phyloP scores from a whole-genome alignment of 2,888 invertebrate genomes.

The Stramonita haemastoma region DNA sequence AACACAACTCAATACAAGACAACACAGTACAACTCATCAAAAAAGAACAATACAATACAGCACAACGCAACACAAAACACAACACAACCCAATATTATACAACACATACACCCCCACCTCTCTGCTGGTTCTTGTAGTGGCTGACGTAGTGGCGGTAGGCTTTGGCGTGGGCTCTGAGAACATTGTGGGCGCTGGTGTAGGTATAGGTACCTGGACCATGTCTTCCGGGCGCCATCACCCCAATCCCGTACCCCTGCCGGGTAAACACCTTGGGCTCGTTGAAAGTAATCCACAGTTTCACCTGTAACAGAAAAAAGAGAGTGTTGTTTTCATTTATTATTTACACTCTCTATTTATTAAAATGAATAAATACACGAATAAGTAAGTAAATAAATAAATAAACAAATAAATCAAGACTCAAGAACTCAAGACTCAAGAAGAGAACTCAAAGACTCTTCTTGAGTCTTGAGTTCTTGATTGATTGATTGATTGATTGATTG shows the following conservation, averaged over 20 bases:
- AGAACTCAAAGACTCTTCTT: too few species aligned
- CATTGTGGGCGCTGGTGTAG: conserved; percentile 83
- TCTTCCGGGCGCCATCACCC: conserved; percentile 61
- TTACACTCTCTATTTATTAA: too few species aligned
- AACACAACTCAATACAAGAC: too few species aligned
- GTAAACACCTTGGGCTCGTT: conserved; percentile 83
- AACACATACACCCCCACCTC: conserved; percentile 55
- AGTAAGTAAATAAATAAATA: neutral
- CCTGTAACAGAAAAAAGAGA: conserved; percentile 51
- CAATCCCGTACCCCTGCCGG: conserved; percentile 61
- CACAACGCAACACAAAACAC: too few species aligned
- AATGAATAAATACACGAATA: neutral
- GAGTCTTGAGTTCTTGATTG: too few species aligned
- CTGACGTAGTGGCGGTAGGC: conserved; percentile 80
- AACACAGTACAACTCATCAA: too few species aligned
- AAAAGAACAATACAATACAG: too few species aligned
- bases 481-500: too few species aligned
- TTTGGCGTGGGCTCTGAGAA: conserved; percentile 83
- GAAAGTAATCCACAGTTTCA: conserved; percentile 85
- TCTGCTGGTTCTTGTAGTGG: conserved; percentile 58
- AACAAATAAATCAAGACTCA: neutral
- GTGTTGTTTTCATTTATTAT: too few species aligned
- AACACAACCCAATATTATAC: too few species aligned
- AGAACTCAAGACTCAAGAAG: too few species aligned
- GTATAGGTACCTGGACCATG: conserved; percentile 72